Evolutionary conservation across 2,888 invertebrate species (phyloP).

Genomic region (Hermodice carunculata): DNA sequence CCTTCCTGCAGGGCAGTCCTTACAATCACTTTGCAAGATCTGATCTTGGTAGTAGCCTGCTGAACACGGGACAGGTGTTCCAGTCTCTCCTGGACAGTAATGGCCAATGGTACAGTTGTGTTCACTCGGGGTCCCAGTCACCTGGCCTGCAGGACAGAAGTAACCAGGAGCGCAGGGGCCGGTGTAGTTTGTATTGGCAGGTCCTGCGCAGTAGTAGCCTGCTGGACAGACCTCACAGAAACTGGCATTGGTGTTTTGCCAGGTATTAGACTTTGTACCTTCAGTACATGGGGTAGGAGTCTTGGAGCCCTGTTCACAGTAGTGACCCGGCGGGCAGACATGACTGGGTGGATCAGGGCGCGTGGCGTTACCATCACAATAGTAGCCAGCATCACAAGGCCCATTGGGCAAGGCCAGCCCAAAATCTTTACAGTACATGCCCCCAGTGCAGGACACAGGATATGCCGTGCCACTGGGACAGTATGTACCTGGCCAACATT

Average conservation of each 20-base stretch:
- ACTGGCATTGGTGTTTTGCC: conserved; percentile 51
- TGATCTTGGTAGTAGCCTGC: conserved; percentile 62
- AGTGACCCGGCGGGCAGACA: conserved; percentile 56
- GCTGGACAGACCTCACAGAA: conserved; percentile 56
- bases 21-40: conserved; percentile 51
- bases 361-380: conserved; percentile 55
- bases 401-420: conserved; percentile 56
- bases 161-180: conserved; percentile 61
- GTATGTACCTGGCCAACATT: conserved; percentile 65
- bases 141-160: conserved; percentile 96
- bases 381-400: conserved; percentile 59
- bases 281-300: conserved; percentile 60
- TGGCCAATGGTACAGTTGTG: conserved; percentile 60
- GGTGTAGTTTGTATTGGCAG: conserved; percentile 49
- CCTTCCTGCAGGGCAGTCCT: conserved; percentile 62
- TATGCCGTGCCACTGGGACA: conserved; percentile 58
- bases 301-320: conserved; percentile 54
- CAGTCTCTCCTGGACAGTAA: conserved; percentile 58
- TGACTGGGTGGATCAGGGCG: conserved; percentile 50
- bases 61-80: conserved; percentile 47
- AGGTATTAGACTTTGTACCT: conserved; percentile 57
- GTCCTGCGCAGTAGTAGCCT: conserved; percentile 59
- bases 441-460: conserved; percentile 58
- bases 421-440: conserved; percentile 55
- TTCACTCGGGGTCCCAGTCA: conserved; percentile 74